phyloP scores from a whole-genome alignment of 37 sponge, comb jelly and placozoan genomes.

The Cladorhizidae sp. region DNA sequence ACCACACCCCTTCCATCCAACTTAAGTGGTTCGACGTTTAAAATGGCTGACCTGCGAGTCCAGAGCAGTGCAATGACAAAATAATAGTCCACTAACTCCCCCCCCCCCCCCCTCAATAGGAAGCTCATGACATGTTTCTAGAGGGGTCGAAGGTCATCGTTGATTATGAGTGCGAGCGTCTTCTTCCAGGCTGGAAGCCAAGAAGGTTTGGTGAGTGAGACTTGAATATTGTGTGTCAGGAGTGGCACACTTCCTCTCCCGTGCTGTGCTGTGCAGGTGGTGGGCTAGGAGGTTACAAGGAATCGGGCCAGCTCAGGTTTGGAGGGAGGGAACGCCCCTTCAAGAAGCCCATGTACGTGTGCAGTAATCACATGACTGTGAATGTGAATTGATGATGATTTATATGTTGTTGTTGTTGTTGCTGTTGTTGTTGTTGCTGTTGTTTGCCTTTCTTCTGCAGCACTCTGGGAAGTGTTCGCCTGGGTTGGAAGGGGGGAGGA shows the following conservation, averaged over 20 bases:
- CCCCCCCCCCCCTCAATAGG: constrained; percentile 25
- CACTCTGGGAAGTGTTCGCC: constrained; percentile 6
- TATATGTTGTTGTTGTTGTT: not conserved
- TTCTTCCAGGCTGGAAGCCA: constrained; percentile 90
- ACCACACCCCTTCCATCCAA: too few species aligned
- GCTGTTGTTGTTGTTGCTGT: not conserved
- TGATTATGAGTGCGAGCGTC: constrained; percentile 82
- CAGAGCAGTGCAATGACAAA: not conserved
- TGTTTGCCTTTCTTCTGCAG: not conserved
- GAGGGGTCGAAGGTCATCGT: constrained; percentile 81
- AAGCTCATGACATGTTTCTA: constrained; percentile 42
- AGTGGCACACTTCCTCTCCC: not conserved
- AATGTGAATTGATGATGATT: not conserved
- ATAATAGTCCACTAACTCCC: not conserved
- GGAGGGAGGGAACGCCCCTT: constrained; percentile 95
- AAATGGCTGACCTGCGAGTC: too few species aligned
- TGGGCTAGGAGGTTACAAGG: constrained; percentile 96
- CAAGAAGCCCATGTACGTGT: constrained; percentile 79
- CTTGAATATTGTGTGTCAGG: not conserved
- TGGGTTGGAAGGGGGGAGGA: constrained; percentile 2
- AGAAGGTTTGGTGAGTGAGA: constrained; percentile 78
- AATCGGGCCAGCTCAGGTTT: constrained; percentile 97
- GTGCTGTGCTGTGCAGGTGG: constrained; percentile 70
- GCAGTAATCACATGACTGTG: too few species aligned
- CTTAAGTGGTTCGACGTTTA: too few species aligned